Conservation (phyloP, 2,797 vertebrate species). For the Helarctos malayanus region DNA sequence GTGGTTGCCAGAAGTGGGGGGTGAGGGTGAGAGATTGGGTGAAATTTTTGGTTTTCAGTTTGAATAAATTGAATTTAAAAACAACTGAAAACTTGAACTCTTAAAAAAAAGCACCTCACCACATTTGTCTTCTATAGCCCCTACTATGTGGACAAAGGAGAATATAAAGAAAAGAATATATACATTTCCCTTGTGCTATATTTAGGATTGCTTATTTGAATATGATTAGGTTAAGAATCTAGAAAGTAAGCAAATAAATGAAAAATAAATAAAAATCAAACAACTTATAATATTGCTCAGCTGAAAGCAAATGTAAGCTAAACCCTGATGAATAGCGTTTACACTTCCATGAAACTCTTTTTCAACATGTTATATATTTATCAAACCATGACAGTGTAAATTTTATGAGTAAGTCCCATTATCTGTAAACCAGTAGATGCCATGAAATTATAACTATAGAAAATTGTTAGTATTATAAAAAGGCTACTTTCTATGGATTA, state of each 20-base stretch:
- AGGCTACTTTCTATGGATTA: constrained; percentile 83
- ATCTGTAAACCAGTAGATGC: constrained; percentile 85
- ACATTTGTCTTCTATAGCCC: constrained; percentile 83
- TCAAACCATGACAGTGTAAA: constrained; percentile 89
- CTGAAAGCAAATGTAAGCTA: constrained; percentile 76
- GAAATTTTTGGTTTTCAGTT: neutral
- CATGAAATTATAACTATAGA: constrained; percentile 87
- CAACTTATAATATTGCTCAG: constrained; percentile 64
- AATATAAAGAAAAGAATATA: constrained; percentile 88
- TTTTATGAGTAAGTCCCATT: constrained; percentile 88
- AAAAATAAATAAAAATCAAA: constrained; percentile 78
- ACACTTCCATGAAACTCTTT: constrained; percentile 87
- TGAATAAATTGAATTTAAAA: neutral
- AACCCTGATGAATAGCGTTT: constrained; percentile 88
- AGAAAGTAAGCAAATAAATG: constrained; percentile 82
- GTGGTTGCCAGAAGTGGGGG: neutral
- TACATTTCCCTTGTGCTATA: constrained; percentile 73
- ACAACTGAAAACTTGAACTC: neutral
- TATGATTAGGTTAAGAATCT: constrained; percentile 77
- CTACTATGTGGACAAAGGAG: constrained; percentile 86
- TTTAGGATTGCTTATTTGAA: constrained; percentile 82
- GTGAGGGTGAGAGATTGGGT: neutral
- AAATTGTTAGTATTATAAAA: constrained; percentile 83
- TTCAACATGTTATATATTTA: constrained; percentile 90
- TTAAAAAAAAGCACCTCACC: constrained; percentile 82